A percentile compares a stretch with the other conserved stretches of the same genome.
Conservation (phyloP, 2,113 vertebrate genomes). For the Saguinus imperator region DNA sequence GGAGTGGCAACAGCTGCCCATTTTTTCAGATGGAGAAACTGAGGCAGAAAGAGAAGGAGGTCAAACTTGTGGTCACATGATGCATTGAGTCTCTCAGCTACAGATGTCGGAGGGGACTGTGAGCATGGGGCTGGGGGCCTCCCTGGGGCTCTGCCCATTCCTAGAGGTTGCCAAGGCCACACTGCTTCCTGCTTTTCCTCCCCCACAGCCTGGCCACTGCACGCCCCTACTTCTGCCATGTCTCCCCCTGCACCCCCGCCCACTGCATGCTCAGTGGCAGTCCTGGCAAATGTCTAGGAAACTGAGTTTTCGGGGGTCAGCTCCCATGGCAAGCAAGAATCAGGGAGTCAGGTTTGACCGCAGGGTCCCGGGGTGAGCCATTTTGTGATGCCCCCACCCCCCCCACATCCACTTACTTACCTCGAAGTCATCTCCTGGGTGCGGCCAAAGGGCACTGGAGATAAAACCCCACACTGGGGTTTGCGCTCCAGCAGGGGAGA, state of each 20-base stretch:
- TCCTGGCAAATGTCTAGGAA: neutral
- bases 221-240: no score
- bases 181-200: fast-evolving
- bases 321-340: neutral
- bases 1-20: neutral
- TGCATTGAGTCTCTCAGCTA: neutral
- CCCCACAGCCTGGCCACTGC: neutral
- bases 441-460: neutral
- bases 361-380: neutral
- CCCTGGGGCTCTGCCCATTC: neutral
- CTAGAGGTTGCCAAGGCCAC: neutral
- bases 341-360: neutral
- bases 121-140: fast-evolving
- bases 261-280: fast-evolving
- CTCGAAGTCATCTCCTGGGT: fast-evolving
- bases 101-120: neutral
- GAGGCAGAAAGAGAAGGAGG: neutral
- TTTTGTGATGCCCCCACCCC: fast-evolving
- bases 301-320: neutral
- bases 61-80: neutral
- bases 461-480: fast-evolving
- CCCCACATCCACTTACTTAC: fast-evolving
- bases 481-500: neutral
- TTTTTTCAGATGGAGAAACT: neutral
- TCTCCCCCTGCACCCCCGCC: no score